Conservation (phyloP, 2,888 invertebrate genomes). For the Stenolophus ochropezus region DNA sequence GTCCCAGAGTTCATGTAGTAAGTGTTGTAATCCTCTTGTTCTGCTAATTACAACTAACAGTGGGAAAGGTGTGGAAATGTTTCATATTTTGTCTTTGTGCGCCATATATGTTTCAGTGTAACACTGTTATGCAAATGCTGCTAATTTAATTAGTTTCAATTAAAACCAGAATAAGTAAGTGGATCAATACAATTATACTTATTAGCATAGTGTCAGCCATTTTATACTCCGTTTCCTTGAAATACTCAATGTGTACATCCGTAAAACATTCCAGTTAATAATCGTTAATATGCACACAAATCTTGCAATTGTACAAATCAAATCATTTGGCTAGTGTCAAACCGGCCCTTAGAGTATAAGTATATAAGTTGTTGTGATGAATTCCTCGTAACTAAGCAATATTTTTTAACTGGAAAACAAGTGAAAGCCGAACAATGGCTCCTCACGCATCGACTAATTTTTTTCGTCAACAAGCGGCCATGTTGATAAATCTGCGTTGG, state of each 20-base stretch:
- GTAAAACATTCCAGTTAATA: no score
- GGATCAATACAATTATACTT: slow-evolving; percentile 23
- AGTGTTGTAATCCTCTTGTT: not conserved
- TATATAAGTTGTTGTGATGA: no score
- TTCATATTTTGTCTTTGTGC: not conserved
- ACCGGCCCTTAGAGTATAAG: no score
- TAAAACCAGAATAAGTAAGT: slow-evolving; percentile 20
- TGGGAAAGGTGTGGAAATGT: not conserved
- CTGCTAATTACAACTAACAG: not conserved
- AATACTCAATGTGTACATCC: not conserved
- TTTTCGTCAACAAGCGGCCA: not conserved
- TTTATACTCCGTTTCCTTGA: slow-evolving; percentile 17
- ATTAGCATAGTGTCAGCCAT: slow-evolving; percentile 14
- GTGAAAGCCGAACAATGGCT: not conserved
- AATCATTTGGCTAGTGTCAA: no score
- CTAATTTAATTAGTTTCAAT: slow-evolving; percentile 25
- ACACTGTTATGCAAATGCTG: not conserved
- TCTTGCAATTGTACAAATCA: no score
- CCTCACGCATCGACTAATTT: not conserved
- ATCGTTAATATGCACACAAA: no score
- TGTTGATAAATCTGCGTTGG: slow-evolving; percentile 57
- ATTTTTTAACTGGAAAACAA: no score
- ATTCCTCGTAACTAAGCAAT: no score
- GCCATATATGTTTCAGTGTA: not conserved
- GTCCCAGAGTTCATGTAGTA: not conserved